A percentile compares a stretch with the other conserved stretches of the same genome.
Conservation (phyloP, 2,888 invertebrate genomes). For the Sipha maydis region DNA sequence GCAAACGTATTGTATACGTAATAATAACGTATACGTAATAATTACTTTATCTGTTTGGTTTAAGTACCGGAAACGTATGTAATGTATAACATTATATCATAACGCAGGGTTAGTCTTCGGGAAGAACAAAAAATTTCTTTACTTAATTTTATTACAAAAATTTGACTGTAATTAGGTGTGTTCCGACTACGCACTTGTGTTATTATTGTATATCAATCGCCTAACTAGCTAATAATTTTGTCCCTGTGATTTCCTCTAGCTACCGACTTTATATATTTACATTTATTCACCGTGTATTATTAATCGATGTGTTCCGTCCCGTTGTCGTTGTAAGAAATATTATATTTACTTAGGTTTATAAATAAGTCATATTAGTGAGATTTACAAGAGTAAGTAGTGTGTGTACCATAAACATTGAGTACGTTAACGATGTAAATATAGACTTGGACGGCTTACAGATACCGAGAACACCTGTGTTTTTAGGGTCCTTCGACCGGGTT, state of each 20-base stretch:
- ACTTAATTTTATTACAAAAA: too few relatives aligned
- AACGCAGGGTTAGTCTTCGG: neutral
- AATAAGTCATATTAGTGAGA: neutral
- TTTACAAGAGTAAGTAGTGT: neutral
- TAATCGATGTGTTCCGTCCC: neutral
- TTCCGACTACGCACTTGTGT: neutral
- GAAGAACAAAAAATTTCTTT: neutral
- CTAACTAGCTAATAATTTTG: too few relatives aligned
- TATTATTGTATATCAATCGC: too few relatives aligned
- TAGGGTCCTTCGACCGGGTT: neutral
- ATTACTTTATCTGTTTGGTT: neutral
- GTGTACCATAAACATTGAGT: neutral
- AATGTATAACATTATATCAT: neutral
- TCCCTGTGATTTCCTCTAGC: too few relatives aligned
- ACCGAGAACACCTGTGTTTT: constrained; percentile 2
- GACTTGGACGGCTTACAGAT: constrained; percentile 37
- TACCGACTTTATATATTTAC: too few relatives aligned
- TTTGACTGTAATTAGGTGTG: too few relatives aligned
- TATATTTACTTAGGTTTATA: neutral
- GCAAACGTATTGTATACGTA: neutral
- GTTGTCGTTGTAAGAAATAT: neutral
- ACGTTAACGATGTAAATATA: constrained; percentile 13
- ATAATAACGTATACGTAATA: neutral
- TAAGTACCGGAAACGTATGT: constrained; percentile 21
- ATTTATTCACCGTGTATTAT: too few relatives aligned